Evolutionary conservation across 2,888 invertebrate genomes (phyloP).

Genomic region (Phengaris alcon): DNA sequence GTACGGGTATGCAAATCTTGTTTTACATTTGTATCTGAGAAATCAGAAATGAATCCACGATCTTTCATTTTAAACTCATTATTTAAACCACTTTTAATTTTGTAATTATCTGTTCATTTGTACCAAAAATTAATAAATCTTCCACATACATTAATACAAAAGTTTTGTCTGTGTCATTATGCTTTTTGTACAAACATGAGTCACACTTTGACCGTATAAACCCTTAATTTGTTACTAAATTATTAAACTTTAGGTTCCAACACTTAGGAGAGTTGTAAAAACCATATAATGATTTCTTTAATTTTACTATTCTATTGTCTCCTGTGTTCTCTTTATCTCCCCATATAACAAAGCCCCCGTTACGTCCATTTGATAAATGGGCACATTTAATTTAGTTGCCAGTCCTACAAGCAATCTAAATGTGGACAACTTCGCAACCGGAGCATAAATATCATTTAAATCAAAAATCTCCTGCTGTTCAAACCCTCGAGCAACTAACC

Average conservation of each 20-base stretch:
- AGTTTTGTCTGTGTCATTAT: slow-evolving; percentile 30
- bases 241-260: slow-evolving; percentile 41
- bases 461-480: slow-evolving; percentile 37
- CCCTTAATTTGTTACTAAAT: slow-evolving; percentile 36
- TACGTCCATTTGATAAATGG: slow-evolving; percentile 37
- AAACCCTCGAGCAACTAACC: slow-evolving; percentile 41
- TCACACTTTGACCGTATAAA: slow-evolving; percentile 38
- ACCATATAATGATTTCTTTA: slow-evolving; percentile 37
- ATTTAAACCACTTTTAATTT: slow-evolving; percentile 29
- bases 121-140: not conserved
- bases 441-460: slow-evolving; percentile 36
- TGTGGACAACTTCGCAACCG: slow-evolving; percentile 38
- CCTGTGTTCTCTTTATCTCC: slow-evolving; percentile 31
- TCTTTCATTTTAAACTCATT: slow-evolving; percentile 39
- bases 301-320: slow-evolving; percentile 33
- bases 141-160: slow-evolving; percentile 23
- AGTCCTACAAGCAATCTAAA: slow-evolving; percentile 36
- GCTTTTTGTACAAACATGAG: slow-evolving; percentile 37
- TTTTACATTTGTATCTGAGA: slow-evolving; percentile 37
- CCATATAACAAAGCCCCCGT: slow-evolving; percentile 38
- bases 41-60: slow-evolving; percentile 35
- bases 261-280: slow-evolving; percentile 37
- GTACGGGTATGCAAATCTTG: slow-evolving; percentile 33
- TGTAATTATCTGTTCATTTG: not conserved
- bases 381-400: slow-evolving; percentile 36